A percentile compares a stretch with the other conserved stretches of the same genome.
phyloP scores from a whole-genome alignment of 2,113 vertebrate genomes.

The Chiloscyllium plagiosum region DNA sequence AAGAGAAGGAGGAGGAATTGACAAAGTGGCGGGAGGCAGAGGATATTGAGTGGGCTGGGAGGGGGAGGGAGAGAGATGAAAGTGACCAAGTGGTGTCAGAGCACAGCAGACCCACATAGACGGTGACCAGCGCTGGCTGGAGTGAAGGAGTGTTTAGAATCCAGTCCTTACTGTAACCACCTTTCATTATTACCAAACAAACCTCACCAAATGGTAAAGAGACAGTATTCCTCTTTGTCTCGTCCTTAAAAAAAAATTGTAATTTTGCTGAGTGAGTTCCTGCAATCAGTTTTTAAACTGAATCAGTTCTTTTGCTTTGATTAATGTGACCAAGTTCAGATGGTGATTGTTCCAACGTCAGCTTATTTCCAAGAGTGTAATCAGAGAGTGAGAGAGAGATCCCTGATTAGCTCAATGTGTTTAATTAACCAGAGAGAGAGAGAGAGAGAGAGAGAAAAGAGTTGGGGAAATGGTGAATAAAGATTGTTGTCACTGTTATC shows the following conservation, averaged over 20 bases:
- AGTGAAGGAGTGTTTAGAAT: not conserved
- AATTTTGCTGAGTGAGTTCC: conserved; percentile 4
- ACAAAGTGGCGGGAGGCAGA: too few relatives aligned
- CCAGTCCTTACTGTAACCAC: not conserved
- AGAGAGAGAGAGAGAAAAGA: conserved; percentile 7
- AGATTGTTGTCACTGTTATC: not conserved
- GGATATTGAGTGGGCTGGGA: too few relatives aligned
- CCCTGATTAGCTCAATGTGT: not conserved
- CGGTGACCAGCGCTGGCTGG: too few relatives aligned
- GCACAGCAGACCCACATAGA: too few relatives aligned
- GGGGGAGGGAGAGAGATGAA: too few relatives aligned
- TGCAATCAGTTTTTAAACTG: not conserved
- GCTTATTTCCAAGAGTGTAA: not conserved
- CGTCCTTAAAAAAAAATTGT: not conserved
- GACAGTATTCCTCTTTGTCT: not conserved
- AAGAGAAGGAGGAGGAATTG: too few relatives aligned
- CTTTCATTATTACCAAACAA: not conserved
- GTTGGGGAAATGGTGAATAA: not conserved
- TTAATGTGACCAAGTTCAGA: not conserved
- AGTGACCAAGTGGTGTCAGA: too few relatives aligned
- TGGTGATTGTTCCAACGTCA: not conserved
- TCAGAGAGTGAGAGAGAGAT: conserved; percentile 6
- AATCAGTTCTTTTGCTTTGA: conserved; percentile 19
- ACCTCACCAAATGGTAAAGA: not conserved
- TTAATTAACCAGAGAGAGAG: not conserved